A percentile compares a stretch with the other conserved stretches of the same genome.
Evolutionary conservation across 2,113 vertebrate species (phyloP).

Genomic region (Motacilla alba): DNA sequence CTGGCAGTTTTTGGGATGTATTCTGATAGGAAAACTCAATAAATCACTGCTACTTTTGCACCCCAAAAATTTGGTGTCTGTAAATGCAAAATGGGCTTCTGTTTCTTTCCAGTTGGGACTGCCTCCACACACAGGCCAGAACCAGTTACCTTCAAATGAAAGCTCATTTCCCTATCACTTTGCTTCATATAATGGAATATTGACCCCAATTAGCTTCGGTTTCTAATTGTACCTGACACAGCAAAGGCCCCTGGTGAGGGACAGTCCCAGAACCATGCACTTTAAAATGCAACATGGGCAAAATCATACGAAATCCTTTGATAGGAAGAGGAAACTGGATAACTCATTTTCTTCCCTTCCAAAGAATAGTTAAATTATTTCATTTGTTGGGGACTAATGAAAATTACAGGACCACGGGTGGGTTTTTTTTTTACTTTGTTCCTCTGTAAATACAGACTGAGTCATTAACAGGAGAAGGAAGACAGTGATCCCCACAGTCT

Average conservation of each 20-base stretch:
- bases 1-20: neutral
- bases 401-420: neutral
- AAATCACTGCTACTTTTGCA: neutral
- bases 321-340: neutral
- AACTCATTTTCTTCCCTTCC: neutral
- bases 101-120: neutral
- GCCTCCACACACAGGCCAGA: neutral
- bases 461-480: neutral
- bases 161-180: neutral
- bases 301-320: neutral
- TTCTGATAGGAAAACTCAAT: neutral
- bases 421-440: neutral
- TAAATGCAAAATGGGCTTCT: neutral
- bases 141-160: neutral
- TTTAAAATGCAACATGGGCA: neutral
- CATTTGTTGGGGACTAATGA: neutral
- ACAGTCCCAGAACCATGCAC: neutral
- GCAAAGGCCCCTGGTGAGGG: neutral
- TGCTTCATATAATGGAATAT: neutral
- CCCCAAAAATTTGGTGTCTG: neutral
- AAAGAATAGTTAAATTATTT: neutral
- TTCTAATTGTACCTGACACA: conserved; percentile 8
- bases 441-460: neutral
- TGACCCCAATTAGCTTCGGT: neutral
- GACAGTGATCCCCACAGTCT: neutral